These are phyloP conservation scores for Trematocara stigmaticum DNA, from an alignment of 2,113 vertebrate species.

Conservation along the genomic window DNA sequence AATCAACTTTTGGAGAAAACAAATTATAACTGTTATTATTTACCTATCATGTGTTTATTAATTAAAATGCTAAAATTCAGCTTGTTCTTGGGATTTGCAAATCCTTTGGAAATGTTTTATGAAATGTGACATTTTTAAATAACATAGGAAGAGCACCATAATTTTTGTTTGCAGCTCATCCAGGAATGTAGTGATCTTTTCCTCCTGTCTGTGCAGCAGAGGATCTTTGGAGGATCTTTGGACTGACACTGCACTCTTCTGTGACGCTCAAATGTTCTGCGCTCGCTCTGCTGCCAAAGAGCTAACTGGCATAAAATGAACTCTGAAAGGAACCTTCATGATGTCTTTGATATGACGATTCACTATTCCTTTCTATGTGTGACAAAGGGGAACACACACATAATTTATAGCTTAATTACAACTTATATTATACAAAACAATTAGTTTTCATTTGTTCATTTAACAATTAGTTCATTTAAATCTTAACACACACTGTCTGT, in stretches of 20 bases:
- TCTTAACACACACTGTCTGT: neutral
- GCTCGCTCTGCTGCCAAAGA: neutral
- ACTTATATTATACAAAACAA: neutral
- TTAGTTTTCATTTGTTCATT: neutral
- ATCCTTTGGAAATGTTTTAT: neutral
- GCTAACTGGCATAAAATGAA: neutral
- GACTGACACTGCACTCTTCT: neutral
- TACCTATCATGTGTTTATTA: neutral
- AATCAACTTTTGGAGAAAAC: neutral
- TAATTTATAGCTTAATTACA: neutral
- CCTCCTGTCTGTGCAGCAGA: neutral
- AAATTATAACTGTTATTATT: neutral
- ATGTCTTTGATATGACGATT: neutral
- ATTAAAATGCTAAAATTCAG: neutral
- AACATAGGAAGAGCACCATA: neutral
- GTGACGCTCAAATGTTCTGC: neutral
- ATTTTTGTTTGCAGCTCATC: neutral
- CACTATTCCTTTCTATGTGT: neutral
- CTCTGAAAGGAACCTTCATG: neutral
- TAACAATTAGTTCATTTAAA: neutral
- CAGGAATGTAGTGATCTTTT: neutral
- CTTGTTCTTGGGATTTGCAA: neutral
- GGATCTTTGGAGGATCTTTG: neutral
- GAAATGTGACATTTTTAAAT: neutral
- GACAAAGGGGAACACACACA: neutral